Base-by-base conservation (phyloP, 2,113 vertebrate genomes). In the Paralichthys olivaceus region DNA sequence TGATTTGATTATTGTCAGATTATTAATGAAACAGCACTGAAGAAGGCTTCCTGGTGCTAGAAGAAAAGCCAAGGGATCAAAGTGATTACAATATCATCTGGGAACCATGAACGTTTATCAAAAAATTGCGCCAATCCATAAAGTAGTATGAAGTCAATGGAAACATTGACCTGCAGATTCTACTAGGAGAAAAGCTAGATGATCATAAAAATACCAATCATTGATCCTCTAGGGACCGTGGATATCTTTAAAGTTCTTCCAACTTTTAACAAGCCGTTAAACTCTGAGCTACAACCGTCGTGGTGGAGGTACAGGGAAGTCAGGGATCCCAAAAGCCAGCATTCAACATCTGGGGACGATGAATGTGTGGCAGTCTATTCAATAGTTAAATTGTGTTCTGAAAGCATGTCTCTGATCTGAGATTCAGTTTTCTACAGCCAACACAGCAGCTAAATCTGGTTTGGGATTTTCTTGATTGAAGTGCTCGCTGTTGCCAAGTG, bases 391-490 rank as follows among this genome's bases (percentile, higher is more conserved):
- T 53, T 22, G 51, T n/a, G n/a, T 19, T 34, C 56, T 59, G 57
- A 11, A 34, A 51, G 32, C 43, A 15, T 5, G 43, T 47, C 4
- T 47, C 17, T 47, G 5, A 47, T 47, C 17, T 47, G 57, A 69
- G 51, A 56, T 62, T 73, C 40, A n/a, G 25, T 69, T 19, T 66
- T 66, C 74, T 12, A 56, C 75, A 85, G 59, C 69, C 69, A 60
- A 60, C 82, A 32, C 45, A 65, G 68, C 40, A 29, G 28, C 59
- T 76, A 61, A 85, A 86, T 82, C 59, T 15, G 4, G 37, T 14
- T 49, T 51, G 65, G 58, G 29, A 60, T 57, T 74, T 71, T 49
- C 62, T 81, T 90, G 92, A 90, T 90, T 93, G 81, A 84, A 93
- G 92, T 84, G 79, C 76, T 77, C 66, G 78, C 75, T 79, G 65